phyloP scores from a whole-genome alignment of 2,797 vertebrate species.

The Cuculus canorus region DNA sequence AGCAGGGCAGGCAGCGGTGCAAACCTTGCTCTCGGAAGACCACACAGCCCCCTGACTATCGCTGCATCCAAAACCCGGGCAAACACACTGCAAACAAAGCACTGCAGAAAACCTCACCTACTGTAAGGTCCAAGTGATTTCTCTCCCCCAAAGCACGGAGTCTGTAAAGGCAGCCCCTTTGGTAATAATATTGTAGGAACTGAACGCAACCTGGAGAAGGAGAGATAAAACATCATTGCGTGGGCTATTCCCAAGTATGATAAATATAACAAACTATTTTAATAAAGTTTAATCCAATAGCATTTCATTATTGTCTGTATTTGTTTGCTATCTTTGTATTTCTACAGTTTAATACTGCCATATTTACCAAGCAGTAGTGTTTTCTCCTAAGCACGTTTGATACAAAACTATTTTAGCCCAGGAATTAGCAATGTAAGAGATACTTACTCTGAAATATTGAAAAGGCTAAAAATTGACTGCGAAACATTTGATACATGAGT shows the following conservation, averaged over 20 bases:
- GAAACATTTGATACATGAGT: slow-evolving; percentile 95
- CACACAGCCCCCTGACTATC: background rate
- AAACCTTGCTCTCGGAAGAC: background rate
- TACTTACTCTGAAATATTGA: slow-evolving; percentile 98
- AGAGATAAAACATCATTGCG: background rate
- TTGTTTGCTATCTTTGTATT: background rate
- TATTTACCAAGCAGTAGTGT: background rate
- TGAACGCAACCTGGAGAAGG: slow-evolving; percentile 89
- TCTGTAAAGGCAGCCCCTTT: slow-evolving; percentile 95
- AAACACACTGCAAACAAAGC: background rate
- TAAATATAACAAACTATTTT: background rate
- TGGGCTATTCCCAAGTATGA: background rate
- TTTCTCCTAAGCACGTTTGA: background rate
- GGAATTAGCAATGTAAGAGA: background rate
- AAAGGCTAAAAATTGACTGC: slow-evolving; percentile 95
- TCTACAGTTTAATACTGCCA: background rate
- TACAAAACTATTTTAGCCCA: background rate
- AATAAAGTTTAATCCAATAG: background rate
- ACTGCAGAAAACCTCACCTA: slow-evolving; percentile 81
- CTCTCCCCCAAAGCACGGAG: slow-evolving; percentile 93
- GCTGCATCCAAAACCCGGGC: background rate
- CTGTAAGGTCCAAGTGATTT: slow-evolving; percentile 97
- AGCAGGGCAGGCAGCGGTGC: background rate
- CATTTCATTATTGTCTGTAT: background rate
- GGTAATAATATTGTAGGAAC: slow-evolving; percentile 99